These are phyloP conservation scores for Eidolon dupreanum DNA, from an alignment of 2,797 vertebrate species.

Conservation along the genomic window DNA sequence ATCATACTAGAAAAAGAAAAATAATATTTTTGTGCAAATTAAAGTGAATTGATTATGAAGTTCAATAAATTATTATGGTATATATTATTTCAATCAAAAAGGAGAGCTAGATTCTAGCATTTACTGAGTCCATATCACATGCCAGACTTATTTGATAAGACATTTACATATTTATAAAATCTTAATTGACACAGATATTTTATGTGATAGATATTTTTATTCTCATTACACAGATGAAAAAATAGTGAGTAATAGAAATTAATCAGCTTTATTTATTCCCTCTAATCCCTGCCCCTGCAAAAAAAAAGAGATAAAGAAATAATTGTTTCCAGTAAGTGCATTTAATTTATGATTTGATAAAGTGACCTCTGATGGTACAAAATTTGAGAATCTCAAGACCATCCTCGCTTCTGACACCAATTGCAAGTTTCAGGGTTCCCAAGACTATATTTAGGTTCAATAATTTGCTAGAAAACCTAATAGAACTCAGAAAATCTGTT, in stretches of 20 bases:
- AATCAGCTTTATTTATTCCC: not conserved
- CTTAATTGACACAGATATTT: not conserved
- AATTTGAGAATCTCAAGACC: not conserved
- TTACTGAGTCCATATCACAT: not conserved
- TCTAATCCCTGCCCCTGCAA: no score
- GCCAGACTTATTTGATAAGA: not conserved
- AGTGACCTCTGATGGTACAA: not conserved
- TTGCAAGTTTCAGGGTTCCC: accelerated
- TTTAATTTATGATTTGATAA: not conserved
- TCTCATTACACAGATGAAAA: not conserved
- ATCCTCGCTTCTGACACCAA: not conserved
- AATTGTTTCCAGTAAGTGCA: not conserved
- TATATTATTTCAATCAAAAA: not conserved
- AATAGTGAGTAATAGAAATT: not conserved
- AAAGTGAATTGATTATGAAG: not conserved
- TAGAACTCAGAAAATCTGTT: not conserved
- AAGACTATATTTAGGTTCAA: not conserved
- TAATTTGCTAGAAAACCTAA: not conserved
- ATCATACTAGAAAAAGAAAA: not conserved
- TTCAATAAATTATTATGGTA: not conserved
- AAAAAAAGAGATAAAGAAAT: not conserved
- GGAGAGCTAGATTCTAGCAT: not conserved
- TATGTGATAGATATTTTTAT: not conserved
- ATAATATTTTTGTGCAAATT: not conserved
- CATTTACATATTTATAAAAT: not conserved